Evolutionary conservation across 2,113 vertebrate genomes (phyloP).

Genomic region (Chaetura pelagica): DNA sequence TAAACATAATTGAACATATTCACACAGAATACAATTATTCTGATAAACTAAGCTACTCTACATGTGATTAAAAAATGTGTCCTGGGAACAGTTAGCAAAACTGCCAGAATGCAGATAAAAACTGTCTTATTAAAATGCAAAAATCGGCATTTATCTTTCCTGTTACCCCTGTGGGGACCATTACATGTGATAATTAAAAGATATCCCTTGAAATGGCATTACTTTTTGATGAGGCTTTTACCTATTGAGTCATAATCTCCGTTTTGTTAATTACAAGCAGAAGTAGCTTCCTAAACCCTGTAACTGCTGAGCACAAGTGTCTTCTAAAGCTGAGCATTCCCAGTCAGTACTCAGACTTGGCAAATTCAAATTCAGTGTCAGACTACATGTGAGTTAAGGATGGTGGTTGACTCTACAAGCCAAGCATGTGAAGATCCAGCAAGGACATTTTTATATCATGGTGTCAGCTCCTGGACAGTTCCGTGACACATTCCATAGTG

Average conservation of each 20-base stretch:
- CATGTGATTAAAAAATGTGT: constrained; percentile 49
- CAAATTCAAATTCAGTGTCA: neutral
- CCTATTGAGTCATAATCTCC: constrained; percentile 8
- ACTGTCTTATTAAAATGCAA: constrained; percentile 53
- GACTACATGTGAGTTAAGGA: neutral
- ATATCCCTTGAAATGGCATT: constrained; percentile 59
- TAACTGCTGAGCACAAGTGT: neutral
- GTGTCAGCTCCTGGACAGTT: neutral
- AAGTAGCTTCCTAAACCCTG: neutral
- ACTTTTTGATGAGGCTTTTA: constrained; percentile 66
- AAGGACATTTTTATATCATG: neutral
- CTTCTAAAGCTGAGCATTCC: neutral
- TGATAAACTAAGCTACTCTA: neutral
- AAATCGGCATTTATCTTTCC: constrained; percentile 54
- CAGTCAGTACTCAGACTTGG: neutral
- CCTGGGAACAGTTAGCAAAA: constrained; percentile 67
- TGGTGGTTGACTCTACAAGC: neutral
- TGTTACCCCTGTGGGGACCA: constrained; percentile 31
- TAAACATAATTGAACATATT: constrained; percentile 20
- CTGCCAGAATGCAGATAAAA: constrained; percentile 59
- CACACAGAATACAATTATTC: constrained; percentile 5
- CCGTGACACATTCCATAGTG: neutral
- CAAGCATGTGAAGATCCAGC: neutral
- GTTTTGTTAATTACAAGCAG: constrained; percentile 61
- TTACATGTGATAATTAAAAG: constrained; percentile 62